Evolutionary conservation across 2,797 vertebrate genomes (phyloP), one percentile per base, ranked within the genome.

Genomic region (Lacerta viridis): DNA sequence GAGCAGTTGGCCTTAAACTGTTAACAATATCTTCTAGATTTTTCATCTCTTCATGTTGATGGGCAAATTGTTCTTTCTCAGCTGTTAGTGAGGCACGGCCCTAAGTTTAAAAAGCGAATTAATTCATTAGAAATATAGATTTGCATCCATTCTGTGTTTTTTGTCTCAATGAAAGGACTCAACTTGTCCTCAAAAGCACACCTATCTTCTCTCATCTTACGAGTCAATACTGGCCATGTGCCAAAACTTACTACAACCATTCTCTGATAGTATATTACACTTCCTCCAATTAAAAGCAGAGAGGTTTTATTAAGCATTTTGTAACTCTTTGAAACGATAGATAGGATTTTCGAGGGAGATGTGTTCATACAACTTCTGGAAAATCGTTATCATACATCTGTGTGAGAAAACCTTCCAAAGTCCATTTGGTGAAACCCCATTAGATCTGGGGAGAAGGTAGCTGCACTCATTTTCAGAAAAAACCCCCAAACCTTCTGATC

Each of bases 31-130:
- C 98, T 95, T 97, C 98, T 89, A 99, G 96, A 27, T 95, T 98
- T 94, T 94, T 98, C 98, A 99, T 98, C 95, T 98, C 97, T 41
- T 90, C 79, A 80, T 99, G 98, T 84, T 98, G 95, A 0, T 99
- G 99, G 89, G 99, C 98, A 96, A 98, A 99, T 83, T 85, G 96
- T 86, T 98, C 92, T 91, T 99, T 99, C 95, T 99, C 98, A 41
- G 97, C 88, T n/a, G 99, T 99, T 95, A 99, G 94, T 55, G 97
- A 95, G 92, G 97, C 97, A 78, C 99, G 98, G 0, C 98, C 98
- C 99, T 99, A 94, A 84, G 61, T 6, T 78, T 85, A 43, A 61
- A 81, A 92, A 74, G 75, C 79, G 69, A 76, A 25, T 43, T 43
- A 9, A 15, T 13, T 36, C 18, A 33, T 64, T 89, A 80, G 80